A percentile compares a stretch with the other conserved stretches of the same genome.
phyloP scores from a whole-genome alignment of 2,888 invertebrate genomes.

The Cyrtodaria siliqua region DNA sequence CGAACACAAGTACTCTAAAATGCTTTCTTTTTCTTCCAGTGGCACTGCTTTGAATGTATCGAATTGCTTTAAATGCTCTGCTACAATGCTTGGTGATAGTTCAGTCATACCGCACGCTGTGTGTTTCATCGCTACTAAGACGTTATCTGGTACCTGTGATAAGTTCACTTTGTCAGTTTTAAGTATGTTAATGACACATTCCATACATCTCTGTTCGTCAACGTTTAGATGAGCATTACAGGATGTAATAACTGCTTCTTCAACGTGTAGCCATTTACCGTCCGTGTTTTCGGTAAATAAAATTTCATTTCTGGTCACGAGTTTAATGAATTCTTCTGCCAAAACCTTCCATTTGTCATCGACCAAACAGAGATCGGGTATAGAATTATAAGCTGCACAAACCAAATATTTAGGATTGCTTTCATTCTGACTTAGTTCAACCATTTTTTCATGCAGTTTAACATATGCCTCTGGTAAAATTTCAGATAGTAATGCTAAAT shows the following conservation, averaged over 20 bases:
- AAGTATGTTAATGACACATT: background rate
- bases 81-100: background rate
- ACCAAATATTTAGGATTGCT: background rate
- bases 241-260: no score
- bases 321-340: no score
- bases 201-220: background rate
- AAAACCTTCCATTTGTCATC: no score
- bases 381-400: background rate
- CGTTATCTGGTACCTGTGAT: slow-evolving; percentile 10
- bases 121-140: background rate
- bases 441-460: slow-evolving; percentile 1
- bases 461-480: slow-evolving; percentile 38
- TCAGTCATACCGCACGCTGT: background rate
- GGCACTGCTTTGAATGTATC: background rate
- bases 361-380: no score
- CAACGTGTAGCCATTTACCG: no score
- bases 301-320: no score
- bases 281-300: no score
- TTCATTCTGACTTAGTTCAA: background rate
- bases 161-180: background rate
- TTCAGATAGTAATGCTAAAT: slow-evolving; percentile 23
- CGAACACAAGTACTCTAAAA: slow-evolving; percentile 26
- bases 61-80: slow-evolving; percentile 1
- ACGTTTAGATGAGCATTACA: no score
- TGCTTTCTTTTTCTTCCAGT: slow-evolving; percentile 10